Evolutionary conservation across 2,888 invertebrate species (phyloP), one percentile per base, ranked within the genome.

Genomic region (Cremastobaeus sp.): DNA sequence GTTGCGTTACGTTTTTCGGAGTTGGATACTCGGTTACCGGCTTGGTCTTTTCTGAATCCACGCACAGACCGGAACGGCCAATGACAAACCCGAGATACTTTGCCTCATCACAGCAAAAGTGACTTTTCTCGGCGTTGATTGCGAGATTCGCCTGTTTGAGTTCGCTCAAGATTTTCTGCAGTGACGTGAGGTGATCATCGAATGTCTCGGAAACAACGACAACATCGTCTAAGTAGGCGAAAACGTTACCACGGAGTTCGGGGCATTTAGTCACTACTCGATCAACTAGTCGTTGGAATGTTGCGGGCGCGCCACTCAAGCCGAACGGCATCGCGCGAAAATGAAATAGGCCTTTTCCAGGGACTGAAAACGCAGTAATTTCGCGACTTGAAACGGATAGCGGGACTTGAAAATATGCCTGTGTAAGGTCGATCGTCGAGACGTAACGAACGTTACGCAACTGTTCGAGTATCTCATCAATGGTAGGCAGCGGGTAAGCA

Each of bases 81-180:
- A 86, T 78, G 0, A 81, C 20, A 17, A 83, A 82, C 0, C 85
- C 83, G 3, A 85, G 62, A 37, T 79, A 82, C 5, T 64, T 55
- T 0, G 85, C 59, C 14, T 78, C 64, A 0, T 48, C 18, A 2
- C 69, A 37, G n/a, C n/a, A n/a, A n/a, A n/a, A n/a, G n/a, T n/a
- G n/a, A n/a, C n/a, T n/a, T n/a, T n/a, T n/a, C n/a, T n/a, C 35
- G 3, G 35, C 14, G 14, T 35, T 35, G 2, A 35, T 35, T 1
- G 62, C 62, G 0, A 77, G 37, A 1, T 60, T 41, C 0, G 70
- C 76, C 2, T 17, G 18, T n/a, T 21, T 9, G 1, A 73, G 34
- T 14, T 45, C 28, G 1, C 66, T 8, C 0, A 75, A 41, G 0
- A 78, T 60, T 1, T 21, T 9, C 0, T 41, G 18, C 0, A 78